Base-by-base conservation (phyloP, 2,888 invertebrate species). In the Sphinx pinastri region DNA sequence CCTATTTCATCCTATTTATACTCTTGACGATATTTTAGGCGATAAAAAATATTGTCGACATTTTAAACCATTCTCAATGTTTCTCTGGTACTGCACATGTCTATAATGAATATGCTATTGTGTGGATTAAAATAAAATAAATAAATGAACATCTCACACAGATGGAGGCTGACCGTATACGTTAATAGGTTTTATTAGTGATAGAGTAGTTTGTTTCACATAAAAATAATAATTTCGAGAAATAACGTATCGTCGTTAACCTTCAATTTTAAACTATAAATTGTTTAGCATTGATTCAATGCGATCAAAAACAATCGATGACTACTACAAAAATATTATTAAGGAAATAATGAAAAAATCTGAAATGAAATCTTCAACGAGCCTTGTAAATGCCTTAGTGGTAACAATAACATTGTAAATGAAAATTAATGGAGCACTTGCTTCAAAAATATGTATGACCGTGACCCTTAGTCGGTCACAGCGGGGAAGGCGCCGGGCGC, bases 401-500 rank as follows among this genome's bases (percentile, higher is more conserved):
- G 68, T 68, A 74, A 75, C 73, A 74, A 76, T 71, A 71, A 77
- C 70, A 71, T 77, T 75, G 58, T 78, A 73, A 78, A 79, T 74
- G 78, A 80, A 81, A 83, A 81, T 78, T 78, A 72, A 80, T 78
- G 76, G 67, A 81, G 79, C 84, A 86, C 85, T 85, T 87, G 86
- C 76, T 86, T 84, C 79, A 75, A 83, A 90, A 89, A 88, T 90
- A 87, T 83, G 78, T 79, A 80, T 84, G 94, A 83, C 94, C 93
- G 80, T 93, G 94, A 93, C 92, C 93, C 88, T 82, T 74, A 85
- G 82, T 84, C 89, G 91, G 92, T 92, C 91, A 92, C 77, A 81
- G 76, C 68, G 74, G 82, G 80, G 81, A 81, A 78, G 74, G 76
- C 78, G 78, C 76, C 79, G 74, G 77, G 78, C 79, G 79, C 69